Evolutionary conservation across 2,113 vertebrate genomes (phyloP), one percentile per base, ranked within the genome.

Genomic region (Aegotheles bennettii): DNA sequence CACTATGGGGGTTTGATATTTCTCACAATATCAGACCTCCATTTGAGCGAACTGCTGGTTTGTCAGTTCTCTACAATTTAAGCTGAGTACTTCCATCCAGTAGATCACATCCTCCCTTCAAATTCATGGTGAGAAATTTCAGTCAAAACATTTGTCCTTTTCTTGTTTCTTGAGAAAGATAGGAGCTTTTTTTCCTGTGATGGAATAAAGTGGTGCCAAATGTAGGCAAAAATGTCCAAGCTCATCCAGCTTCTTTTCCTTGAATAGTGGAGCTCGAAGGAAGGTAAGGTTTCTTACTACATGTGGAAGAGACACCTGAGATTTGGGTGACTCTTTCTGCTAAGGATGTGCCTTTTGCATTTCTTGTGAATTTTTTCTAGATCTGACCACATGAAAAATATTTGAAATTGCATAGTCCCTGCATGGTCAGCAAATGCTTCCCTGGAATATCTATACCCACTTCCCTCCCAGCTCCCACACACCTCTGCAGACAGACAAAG

Each of bases 121-220:
- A 81, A 68, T 57, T 67, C 28, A n/a, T 6, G 9, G 54, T n/a
- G 36, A 89, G 26, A 82, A 71, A 79, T 83, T 87, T 60, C 33
- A 56, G n/a, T 48, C 61, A 68, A 80, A 57, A 2, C 2, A 0
- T 69, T 71, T 67, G 13, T 80, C 31, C 31, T 80, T 51, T 75
- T 73, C 54, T 43, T 56, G 26, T 75, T 89, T 89, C 60, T 53
- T 43, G 40, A 71, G 73, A 70, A 57, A 81, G 23, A 50, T 6
- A n/a, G 0, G 2, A 36, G 13, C 0, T 6, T 50, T 59, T 86
- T 87, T 13, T 31, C 36, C 24, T 48, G 12, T 29, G 3, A 28
- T 61, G 43, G n/a, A 90, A 74, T 43, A 53, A 92, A 59, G 26
- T 12, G 6, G 5, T 80, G 8, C 45, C 28, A 65, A 87, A 80